Conservation (phyloP, 2,888 invertebrate genomes). For the Sepioteuthis lessoniana region DNA sequence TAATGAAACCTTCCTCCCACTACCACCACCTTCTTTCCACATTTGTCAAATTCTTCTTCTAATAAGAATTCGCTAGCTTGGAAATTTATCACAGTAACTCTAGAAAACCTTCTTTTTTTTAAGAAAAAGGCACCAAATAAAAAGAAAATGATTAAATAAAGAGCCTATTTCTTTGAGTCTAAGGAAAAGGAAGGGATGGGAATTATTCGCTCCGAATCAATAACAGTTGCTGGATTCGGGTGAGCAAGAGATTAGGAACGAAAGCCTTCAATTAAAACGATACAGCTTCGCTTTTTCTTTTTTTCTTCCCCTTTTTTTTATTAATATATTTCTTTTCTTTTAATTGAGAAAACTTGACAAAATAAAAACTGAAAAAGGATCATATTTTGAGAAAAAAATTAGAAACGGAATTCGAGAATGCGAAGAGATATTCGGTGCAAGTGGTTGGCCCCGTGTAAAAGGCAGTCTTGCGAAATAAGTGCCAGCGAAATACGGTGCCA, state of each 20-base stretch:
- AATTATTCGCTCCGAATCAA: background rate
- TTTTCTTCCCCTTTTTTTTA: background rate
- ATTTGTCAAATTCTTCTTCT: background rate
- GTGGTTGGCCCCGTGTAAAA: background rate
- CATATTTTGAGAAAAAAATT: background rate
- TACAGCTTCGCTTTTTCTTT: background rate
- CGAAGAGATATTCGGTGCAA: background rate
- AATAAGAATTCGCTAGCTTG: background rate
- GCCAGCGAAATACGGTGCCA: background rate
- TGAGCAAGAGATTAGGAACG: background rate
- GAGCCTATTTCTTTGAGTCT: too few relatives aligned
- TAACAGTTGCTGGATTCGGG: background rate
- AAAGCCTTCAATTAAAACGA: background rate
- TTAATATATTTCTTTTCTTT: background rate
- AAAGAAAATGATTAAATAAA: background rate
- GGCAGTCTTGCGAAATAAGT: background rate
- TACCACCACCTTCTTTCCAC: too few relatives aligned
- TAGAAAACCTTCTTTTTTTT: background rate
- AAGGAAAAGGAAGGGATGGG: background rate
- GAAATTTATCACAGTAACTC: background rate
- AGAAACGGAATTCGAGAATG: background rate
- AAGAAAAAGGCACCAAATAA: background rate
- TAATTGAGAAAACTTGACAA: background rate
- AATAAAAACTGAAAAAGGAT: background rate
- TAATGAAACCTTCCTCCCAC: background rate